Percentiles rank a stretch among this genome's conserved stretches.
phyloP scores from a whole-genome alignment of 2,888 invertebrate genomes.

The Acrocera orbiculus region DNA sequence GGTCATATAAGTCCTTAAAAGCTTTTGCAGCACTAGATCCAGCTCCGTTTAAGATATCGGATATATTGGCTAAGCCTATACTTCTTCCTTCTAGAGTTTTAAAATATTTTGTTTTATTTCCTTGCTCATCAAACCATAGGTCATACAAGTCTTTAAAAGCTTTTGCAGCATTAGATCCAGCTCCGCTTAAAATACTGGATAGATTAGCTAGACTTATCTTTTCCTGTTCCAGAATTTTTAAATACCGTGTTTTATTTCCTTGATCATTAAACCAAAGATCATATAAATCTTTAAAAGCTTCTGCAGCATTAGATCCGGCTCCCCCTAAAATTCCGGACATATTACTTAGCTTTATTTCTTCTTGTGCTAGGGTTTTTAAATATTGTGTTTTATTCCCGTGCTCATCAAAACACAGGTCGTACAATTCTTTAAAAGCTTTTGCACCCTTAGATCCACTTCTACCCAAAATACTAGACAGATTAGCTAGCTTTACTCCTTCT shows the following conservation, averaged over 20 bases:
- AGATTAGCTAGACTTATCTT: slow-evolving; percentile 13
- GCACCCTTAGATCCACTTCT: slow-evolving; percentile 8
- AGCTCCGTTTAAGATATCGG: slow-evolving; percentile 1
- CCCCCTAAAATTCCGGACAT: slow-evolving; percentile 3
- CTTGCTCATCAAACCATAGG: slow-evolving; percentile 1
- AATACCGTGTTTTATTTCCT: slow-evolving; percentile 8
- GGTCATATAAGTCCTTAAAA: slow-evolving; percentile 16
- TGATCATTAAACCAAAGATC: slow-evolving; percentile 15
- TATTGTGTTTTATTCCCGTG: slow-evolving; percentile 2
- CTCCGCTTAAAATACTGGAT: slow-evolving; percentile 14
- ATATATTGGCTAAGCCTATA: background rate
- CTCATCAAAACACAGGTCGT: slow-evolving; percentile 6
- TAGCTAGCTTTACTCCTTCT: slow-evolving; percentile 1
- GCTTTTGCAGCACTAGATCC: slow-evolving; percentile 13
- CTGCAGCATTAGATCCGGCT: slow-evolving; percentile 3
- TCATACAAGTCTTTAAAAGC: slow-evolving; percentile 4
- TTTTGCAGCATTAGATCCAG: slow-evolving; percentile 7
- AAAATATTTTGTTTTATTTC: slow-evolving; percentile 3
- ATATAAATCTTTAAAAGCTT: slow-evolving; percentile 14
- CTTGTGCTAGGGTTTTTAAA: slow-evolving; percentile 2
- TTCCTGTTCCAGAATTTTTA: slow-evolving; percentile 13
- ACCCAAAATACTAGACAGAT: slow-evolving; percentile 2
- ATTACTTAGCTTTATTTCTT: slow-evolving; percentile 1
- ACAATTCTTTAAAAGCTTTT: slow-evolving; percentile 3
- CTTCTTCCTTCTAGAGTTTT: background rate